These are phyloP conservation scores for Dioctria rufipes DNA, from an alignment of 2,888 invertebrate species.

Conservation along the genomic window DNA sequence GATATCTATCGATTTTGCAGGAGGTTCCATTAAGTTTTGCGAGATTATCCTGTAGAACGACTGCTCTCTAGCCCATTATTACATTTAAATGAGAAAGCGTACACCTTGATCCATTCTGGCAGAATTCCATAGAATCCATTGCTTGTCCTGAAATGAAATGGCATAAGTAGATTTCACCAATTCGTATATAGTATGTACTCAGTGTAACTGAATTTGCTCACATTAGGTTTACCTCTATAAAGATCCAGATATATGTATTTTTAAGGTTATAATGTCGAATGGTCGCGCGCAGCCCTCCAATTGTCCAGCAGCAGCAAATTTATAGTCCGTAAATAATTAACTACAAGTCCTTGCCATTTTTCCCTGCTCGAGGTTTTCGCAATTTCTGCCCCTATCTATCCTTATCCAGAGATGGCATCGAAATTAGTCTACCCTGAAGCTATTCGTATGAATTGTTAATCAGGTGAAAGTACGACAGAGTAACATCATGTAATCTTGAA, in stretches of 20 bases:
- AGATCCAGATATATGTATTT: neutral
- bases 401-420: constrained; percentile 29
- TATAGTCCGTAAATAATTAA: constrained; percentile 49
- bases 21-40: no score
- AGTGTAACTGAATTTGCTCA: no score
- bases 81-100: no score
- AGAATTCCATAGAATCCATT: neutral
- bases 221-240: neutral
- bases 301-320: constrained; percentile 47
- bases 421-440: constrained; percentile 51
- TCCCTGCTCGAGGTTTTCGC: constrained; percentile 30
- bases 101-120: no score
- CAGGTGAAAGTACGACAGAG: constrained; percentile 43
- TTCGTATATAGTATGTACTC: no score
- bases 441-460: constrained; percentile 52
- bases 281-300: constrained; percentile 24
- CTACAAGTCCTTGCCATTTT: constrained; percentile 34
- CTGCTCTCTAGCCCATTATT: no score
- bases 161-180: neutral
- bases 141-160: constrained; percentile 13
- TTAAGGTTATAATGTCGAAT: no score
- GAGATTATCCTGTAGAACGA: no score
- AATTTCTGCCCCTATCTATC: constrained; percentile 32
- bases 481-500: constrained; percentile 29
- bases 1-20: no score